These are phyloP conservation scores for Chymomyza amoena DNA, from an alignment of 2,888 invertebrate genomes.

Conservation along the genomic window DNA sequence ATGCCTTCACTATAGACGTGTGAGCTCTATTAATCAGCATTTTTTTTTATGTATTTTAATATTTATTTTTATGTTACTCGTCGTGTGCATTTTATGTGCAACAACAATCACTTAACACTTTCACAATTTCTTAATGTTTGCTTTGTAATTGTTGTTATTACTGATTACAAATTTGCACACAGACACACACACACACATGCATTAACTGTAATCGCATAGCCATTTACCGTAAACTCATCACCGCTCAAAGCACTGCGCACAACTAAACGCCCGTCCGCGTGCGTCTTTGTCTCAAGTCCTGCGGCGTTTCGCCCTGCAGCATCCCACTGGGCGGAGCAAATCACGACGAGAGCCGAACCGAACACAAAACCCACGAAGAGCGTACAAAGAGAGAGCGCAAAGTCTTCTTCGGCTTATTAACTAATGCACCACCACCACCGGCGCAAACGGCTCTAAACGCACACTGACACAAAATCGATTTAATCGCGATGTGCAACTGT, in stretches of 20 bases:
- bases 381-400: conserved; percentile 2
- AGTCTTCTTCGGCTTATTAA: conserved; percentile 5
- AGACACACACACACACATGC: conserved; percentile 7
- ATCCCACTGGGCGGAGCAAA: conserved; percentile 62
- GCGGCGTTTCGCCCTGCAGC: conserved; percentile 77
- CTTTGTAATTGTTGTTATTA: conserved; percentile 18
- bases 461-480: conserved; percentile 17
- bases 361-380: too few relatives aligned
- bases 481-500: background rate
- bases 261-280: conserved; percentile 58
- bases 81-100: background rate
- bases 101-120: conserved; percentile 53
- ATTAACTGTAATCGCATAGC: conserved; percentile 44
- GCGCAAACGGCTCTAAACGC: background rate
- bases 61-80: background rate
- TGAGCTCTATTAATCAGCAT: background rate
- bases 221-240: conserved; percentile 50
- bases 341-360: conserved; percentile 31
- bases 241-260: conserved; percentile 71
- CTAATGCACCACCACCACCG: conserved; percentile 11
- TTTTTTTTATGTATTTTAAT: background rate
- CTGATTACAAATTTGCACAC: conserved; percentile 24
- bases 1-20: background rate
- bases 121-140: conserved; percentile 40
- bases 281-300: conserved; percentile 57